A percentile compares a stretch with the other conserved stretches of the same genome.
Conservation (phyloP, 2,888 invertebrate genomes). For the Erynnis tages region DNA sequence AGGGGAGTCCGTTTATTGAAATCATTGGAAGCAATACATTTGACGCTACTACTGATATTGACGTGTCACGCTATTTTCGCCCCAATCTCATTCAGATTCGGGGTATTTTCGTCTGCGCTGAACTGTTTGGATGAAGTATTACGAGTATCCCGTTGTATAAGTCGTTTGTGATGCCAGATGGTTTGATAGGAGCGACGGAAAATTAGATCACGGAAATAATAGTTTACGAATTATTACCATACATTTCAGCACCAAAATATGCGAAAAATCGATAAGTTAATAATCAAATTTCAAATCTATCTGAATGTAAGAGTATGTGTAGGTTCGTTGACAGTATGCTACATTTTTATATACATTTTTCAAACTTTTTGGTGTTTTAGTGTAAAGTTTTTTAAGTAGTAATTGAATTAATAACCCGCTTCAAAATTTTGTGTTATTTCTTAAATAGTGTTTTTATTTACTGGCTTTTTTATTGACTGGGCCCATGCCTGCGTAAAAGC, state of each 20-base stretch:
- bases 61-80: conserved; percentile 8
- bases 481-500: too few species aligned
- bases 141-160: conserved; percentile 1
- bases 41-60: conserved; percentile 1
- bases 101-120: conserved; percentile 5
- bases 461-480: too few species aligned
- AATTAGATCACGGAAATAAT: neutral
- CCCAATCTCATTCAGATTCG: neutral
- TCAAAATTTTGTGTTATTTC: too few species aligned
- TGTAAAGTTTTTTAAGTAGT: too few species aligned
- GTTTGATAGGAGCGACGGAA: neutral
- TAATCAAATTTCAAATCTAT: too few species aligned
- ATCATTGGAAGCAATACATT: conserved; percentile 46
- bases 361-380: too few species aligned
- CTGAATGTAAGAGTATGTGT: too few species aligned
- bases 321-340: too few species aligned
- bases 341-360: too few species aligned
- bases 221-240: neutral
- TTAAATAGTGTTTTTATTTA: too few species aligned
- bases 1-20: conserved; percentile 71
- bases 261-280: too few species aligned
- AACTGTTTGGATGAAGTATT: conserved; percentile 8
- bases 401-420: too few species aligned
- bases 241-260: neutral
- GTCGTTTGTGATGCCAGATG: neutral